Evolutionary conservation across 2,797 vertebrate genomes (phyloP).

Genomic region (Chaunax sp.): DNA sequence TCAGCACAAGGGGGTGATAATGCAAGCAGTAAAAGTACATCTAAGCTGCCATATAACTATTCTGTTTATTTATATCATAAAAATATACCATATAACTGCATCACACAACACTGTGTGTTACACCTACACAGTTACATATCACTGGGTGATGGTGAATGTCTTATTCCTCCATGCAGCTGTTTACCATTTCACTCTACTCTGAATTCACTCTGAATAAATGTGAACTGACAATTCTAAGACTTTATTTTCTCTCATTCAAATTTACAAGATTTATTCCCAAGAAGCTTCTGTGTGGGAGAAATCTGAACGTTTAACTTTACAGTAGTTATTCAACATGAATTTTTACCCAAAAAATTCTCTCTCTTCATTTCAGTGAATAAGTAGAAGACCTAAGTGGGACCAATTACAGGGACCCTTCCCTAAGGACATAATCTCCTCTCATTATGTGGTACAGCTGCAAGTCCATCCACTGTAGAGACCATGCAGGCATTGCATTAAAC

Average conservation of each 20-base stretch:
- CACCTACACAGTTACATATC: background rate
- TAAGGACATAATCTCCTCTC: conserved; percentile 52
- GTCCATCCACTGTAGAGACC: conserved; percentile 36
- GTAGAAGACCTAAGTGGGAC: conserved; percentile 22
- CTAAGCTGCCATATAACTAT: conserved; percentile 20
- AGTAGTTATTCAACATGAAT: conserved; percentile 29
- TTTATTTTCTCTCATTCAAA: conserved; percentile 46
- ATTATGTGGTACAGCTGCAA: conserved; percentile 17
- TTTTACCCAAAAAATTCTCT: conserved; percentile 17
- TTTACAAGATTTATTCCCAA: conserved; percentile 45
- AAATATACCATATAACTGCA: conserved; percentile 33
- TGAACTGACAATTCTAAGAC: conserved; percentile 42
- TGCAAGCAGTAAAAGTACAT: conserved; percentile 25
- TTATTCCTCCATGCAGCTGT: conserved; percentile 29
- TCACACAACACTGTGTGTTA: background rate
- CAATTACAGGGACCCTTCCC: conserved; percentile 27
- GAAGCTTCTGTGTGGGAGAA: conserved; percentile 10
- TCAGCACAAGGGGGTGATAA: conserved; percentile 2
- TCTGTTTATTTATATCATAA: conserved; percentile 15
- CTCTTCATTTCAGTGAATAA: conserved; percentile 15
- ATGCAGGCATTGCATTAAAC: conserved; percentile 44
- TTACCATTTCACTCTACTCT: conserved; percentile 34
- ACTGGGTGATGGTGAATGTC: conserved; percentile 28
- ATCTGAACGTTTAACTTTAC: conserved; percentile 37
- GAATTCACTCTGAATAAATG: conserved; percentile 49